Percentiles rank a stretch among this genome's conserved stretches.
Evolutionary conservation across 2,113 vertebrate species (phyloP).

Genomic region (Bolborhynchus lineola): DNA sequence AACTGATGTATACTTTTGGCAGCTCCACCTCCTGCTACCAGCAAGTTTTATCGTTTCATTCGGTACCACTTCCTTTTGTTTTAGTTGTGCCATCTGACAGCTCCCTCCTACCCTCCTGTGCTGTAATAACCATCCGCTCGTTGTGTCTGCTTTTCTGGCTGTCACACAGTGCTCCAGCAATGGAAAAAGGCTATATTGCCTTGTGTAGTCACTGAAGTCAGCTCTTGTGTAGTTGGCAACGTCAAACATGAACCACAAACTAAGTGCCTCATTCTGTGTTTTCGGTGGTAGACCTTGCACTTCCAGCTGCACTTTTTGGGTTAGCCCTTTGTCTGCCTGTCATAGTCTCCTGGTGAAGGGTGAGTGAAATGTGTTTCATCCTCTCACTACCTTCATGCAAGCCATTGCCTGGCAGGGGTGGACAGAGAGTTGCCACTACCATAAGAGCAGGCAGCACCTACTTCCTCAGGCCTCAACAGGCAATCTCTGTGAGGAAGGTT

Average conservation of each 20-base stretch:
- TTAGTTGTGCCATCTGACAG: background rate
- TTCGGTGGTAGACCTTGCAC: background rate
- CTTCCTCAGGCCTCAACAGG: background rate
- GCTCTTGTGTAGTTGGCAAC: background rate
- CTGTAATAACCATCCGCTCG: background rate
- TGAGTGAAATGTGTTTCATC: background rate
- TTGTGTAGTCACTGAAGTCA: background rate
- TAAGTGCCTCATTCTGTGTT: background rate
- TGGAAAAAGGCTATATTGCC: background rate
- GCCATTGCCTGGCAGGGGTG: background rate
- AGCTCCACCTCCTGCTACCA: background rate
- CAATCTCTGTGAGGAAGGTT: background rate
- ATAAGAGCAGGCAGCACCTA: background rate
- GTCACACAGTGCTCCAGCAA: background rate
- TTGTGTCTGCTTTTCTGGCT: background rate
- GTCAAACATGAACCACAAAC: background rate
- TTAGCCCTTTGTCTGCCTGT: background rate
- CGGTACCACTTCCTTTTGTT: background rate
- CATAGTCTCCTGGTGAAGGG: background rate
- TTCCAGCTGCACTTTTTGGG: background rate
- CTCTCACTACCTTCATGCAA: fast-evolving
- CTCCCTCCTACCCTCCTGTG: background rate
- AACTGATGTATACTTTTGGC: background rate
- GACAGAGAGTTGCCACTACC: background rate
- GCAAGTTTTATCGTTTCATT: background rate